Evolutionary conservation across 2,888 invertebrate species (phyloP), one percentile per base, ranked within the genome.

Genomic region (Leptinotarsa juncta): DNA sequence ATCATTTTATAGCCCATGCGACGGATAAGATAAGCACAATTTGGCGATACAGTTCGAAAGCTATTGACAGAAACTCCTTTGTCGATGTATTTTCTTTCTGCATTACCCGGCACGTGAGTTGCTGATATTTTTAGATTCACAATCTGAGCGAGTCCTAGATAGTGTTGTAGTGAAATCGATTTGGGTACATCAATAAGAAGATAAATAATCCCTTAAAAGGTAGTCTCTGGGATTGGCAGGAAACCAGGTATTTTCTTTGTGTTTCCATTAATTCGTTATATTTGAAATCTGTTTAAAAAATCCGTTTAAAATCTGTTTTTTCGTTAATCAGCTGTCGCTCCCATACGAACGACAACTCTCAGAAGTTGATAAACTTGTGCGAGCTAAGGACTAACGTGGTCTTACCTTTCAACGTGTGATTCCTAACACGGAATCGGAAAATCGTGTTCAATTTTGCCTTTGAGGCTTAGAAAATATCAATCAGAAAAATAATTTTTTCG

Each of bases 91-190:
- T 62, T 42, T 62, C 62, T 26, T 32, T 32, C 18, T 42, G 15
- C 26, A 32, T 62, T 62, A 62, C 10, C 26, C 16, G 32, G n/a
- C 62, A 62, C 32, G 62, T 32, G 16, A 62, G 62, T 15, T 32
- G n/a, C 32, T 7, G 16, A 32, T 62, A 62, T 62, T 62, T 62
- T 62, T 62, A 62, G 62, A 62, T 7, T 16, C 62, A 16, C 23
- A 60, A 23, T 26, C 26, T 3, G 42, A 62, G 32, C 32, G 16
- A n/a, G 62, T 26, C 4, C 32, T n/a, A n/a, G n/a, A 62, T 42
- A 62, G 62, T 62, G 62, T 42, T 62, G 12, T 5, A 10, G 32
- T 62, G 42, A 18, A 42, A 62, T 62, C n/a, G 62, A 62, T 42
- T 62, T 15, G 26, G 4, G 32, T 32, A 42, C n/a, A 42, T 62